Percentiles rank a stretch among this genome's conserved stretches.
Conservation (phyloP, 2,113 vertebrate species). For the Phylloscopus trochilus region DNA sequence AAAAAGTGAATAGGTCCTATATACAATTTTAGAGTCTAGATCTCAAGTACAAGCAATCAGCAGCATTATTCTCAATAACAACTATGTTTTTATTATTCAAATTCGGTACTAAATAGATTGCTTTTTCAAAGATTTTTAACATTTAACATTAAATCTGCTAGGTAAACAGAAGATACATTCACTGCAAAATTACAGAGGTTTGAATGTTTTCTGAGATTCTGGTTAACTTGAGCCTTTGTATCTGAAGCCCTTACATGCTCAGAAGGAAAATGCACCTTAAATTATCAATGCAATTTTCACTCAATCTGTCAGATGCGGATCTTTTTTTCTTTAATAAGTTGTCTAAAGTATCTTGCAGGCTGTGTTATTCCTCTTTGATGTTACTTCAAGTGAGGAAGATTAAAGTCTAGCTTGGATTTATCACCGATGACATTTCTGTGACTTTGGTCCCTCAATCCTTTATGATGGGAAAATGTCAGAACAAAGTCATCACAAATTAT, state of each 20-base stretch:
- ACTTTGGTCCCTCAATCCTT: constrained; percentile 41
- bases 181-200: background rate
- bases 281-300: constrained; percentile 41
- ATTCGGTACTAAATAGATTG: background rate
- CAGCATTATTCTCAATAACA: background rate
- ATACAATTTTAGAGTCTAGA: background rate
- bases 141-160: background rate
- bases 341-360: constrained; percentile 52
- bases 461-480: constrained; percentile 49
- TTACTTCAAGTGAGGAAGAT: constrained; percentile 41
- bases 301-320: constrained; percentile 5
- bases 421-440: constrained; percentile 57
- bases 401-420: constrained; percentile 60
- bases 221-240: background rate
- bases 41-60: background rate
- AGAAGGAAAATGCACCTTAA: constrained; percentile 14
- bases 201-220: background rate
- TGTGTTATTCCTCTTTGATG: constrained; percentile 55
- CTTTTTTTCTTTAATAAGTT: constrained; percentile 29
- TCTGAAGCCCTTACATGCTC: background rate
- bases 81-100: background rate
- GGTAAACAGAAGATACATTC: background rate
- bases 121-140: background rate
- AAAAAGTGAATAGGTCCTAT: background rate
- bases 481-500: constrained; percentile 52